phyloP scores from a whole-genome alignment of 1,140 invertebrate species.

The Philotrypesis tridentata region DNA sequence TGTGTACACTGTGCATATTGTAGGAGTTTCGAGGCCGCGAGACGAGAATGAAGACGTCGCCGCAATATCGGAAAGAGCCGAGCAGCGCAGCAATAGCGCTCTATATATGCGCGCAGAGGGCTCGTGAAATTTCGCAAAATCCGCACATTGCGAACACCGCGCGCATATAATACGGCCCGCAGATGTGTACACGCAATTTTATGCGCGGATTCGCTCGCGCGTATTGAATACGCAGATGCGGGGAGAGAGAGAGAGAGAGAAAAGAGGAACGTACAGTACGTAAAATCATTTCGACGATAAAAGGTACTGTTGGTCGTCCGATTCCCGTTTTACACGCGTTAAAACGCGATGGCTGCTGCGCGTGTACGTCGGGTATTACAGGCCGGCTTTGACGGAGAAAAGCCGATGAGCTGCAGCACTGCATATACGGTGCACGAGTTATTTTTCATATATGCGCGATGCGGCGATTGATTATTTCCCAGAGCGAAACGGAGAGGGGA shows the following conservation, averaged over 20 bases:
- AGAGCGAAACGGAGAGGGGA: too few relatives aligned
- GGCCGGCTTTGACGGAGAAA: not conserved
- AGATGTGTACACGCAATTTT: too few relatives aligned
- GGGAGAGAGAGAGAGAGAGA: not conserved
- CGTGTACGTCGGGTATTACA: not conserved
- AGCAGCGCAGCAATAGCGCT: too few relatives aligned
- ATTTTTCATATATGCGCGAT: not conserved
- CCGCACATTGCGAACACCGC: too few relatives aligned
- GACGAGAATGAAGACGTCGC: not conserved
- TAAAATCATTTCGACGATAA: slow-evolving; percentile 28
- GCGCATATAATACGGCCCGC: not conserved
- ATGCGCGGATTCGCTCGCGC: too few relatives aligned
- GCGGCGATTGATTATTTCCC: not conserved
- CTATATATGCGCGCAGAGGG: not conserved
- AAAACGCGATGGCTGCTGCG: too few relatives aligned
- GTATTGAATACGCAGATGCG: too few relatives aligned
- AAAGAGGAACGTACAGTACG: slow-evolving; percentile 25
- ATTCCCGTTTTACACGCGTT: not conserved
- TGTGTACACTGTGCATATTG: too few relatives aligned
- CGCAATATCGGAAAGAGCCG: too few relatives aligned
- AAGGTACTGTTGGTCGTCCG: not conserved
- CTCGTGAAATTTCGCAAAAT: not conserved
- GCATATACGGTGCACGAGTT: not conserved
- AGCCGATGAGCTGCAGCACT: too few relatives aligned
- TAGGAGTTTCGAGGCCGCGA: too few relatives aligned